A percentile compares a stretch with the other conserved stretches of the same genome.
Evolutionary conservation across 2,113 vertebrate species (phyloP).

Genomic region (Carassius carassius): DNA sequence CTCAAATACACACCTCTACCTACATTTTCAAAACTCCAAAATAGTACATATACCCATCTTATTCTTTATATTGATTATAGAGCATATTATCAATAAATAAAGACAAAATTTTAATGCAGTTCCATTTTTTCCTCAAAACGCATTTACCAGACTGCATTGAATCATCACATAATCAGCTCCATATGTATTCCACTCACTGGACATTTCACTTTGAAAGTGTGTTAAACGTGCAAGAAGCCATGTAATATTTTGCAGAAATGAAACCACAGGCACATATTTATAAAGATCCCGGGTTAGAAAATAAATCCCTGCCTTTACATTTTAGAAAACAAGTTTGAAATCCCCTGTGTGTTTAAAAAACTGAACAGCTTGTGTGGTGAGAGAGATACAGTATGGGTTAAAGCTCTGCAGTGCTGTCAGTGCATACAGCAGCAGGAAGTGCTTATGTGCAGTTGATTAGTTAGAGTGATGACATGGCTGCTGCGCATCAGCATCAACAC

Average conservation of each 20-base stretch:
- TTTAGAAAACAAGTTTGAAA: background rate
- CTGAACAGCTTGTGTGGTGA: background rate
- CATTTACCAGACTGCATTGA: too few species aligned
- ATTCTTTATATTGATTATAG: background rate
- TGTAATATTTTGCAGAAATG: background rate
- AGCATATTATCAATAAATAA: background rate
- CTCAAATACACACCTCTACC: too few species aligned
- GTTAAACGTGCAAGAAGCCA: background rate
- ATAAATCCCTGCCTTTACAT: background rate
- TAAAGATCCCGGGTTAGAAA: background rate
- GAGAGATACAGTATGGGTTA: background rate
- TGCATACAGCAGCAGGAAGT: conserved; percentile 11
- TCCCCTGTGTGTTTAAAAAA: background rate
- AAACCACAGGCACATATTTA: background rate
- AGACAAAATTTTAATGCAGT: too few species aligned
- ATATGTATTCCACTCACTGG: too few species aligned
- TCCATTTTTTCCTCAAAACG: too few species aligned
- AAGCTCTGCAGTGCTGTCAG: conserved; percentile 2
- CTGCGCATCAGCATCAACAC: background rate
- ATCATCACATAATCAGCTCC: too few species aligned
- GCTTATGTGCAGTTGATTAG: background rate
- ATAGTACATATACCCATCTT: background rate
- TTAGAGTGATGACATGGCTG: conserved; percentile 15
- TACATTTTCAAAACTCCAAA: too few species aligned
- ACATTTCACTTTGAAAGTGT: too few species aligned